A percentile compares a stretch with the other conserved stretches of the same genome.
phyloP scores from a whole-genome alignment of 2,888 invertebrate genomes.

The Sminthurinus aureus region DNA sequence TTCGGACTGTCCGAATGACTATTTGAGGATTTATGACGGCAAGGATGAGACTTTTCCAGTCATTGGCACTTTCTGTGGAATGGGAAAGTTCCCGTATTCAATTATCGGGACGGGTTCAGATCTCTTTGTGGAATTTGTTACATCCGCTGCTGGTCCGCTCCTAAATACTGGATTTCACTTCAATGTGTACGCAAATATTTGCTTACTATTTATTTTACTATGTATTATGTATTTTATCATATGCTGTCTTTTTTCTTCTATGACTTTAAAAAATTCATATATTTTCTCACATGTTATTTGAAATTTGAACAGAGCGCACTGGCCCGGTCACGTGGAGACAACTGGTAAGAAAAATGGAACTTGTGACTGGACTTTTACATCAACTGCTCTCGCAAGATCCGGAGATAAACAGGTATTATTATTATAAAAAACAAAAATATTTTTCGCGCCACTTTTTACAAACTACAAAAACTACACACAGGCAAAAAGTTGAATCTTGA shows the following conservation, averaged over 20 bases:
- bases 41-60: slow-evolving; percentile 85
- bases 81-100: slow-evolving; percentile 93
- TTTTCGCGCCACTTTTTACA: too few species aligned
- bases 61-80: slow-evolving; percentile 90
- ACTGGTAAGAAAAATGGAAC: slow-evolving; percentile 79
- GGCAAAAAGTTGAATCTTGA: not conserved
- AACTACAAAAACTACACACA: not conserved
- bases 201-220: too few species aligned
- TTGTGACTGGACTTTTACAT: slow-evolving; percentile 85
- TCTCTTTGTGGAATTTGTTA: slow-evolving; percentile 87
- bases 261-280: too few species aligned
- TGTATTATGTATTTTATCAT: not conserved
- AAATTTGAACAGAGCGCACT: slow-evolving; percentile 70
- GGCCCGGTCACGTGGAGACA: slow-evolving; percentile 91
- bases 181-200: slow-evolving; percentile 71
- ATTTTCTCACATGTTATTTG: too few species aligned
- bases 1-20: slow-evolving; percentile 88
- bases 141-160: slow-evolving; percentile 86
- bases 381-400: slow-evolving; percentile 74
- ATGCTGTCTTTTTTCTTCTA: too few species aligned
- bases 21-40: slow-evolving; percentile 88
- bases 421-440: not conserved
- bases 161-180: slow-evolving; percentile 94
- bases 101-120: slow-evolving; percentile 83
- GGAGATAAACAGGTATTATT: slow-evolving; percentile 74